Percentiles rank a stretch among this genome's conserved stretches.
phyloP scores from a whole-genome alignment of 2,888 invertebrate species.

The Hesperia comma region DNA sequence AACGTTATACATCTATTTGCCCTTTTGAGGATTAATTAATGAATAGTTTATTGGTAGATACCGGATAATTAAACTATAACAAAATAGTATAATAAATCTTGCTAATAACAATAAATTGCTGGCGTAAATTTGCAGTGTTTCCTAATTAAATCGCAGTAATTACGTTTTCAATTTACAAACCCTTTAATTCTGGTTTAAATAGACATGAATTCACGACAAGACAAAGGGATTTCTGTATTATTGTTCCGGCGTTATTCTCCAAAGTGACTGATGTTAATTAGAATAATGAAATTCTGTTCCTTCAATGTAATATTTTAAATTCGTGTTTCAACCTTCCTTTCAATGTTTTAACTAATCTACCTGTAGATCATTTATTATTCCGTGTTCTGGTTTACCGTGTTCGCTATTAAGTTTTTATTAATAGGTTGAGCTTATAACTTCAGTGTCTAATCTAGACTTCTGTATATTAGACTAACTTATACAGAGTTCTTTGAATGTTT shows the following conservation, averaged over 20 bases:
- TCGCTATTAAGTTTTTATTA: no score
- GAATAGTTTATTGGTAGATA: no score
- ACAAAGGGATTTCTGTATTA: constrained; percentile 25
- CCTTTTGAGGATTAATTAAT: no score
- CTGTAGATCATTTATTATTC: background rate
- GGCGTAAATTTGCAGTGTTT: background rate
- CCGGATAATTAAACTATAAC: no score
- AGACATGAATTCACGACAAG: constrained; percentile 17
- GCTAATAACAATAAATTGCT: constrained; percentile 1
- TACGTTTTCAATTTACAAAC: constrained; percentile 15
- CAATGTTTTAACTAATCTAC: constrained; percentile 1
- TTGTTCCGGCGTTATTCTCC: constrained; percentile 17
- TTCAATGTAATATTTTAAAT: constrained; percentile 5
- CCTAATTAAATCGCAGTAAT: constrained; percentile 11
- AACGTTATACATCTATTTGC: no score
- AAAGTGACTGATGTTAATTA: constrained; percentile 30
- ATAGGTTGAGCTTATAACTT: no score
- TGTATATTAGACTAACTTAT: no score
- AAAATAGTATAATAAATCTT: background rate
- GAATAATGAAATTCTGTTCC: constrained; percentile 26
- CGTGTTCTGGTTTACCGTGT: background rate
- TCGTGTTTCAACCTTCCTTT: background rate
- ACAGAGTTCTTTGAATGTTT: no score
- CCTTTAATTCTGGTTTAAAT: constrained; percentile 19
- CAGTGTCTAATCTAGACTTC: no score